phyloP scores from a whole-genome alignment of 2,797 vertebrate species.

The Pantherophis alleghaniensis region DNA sequence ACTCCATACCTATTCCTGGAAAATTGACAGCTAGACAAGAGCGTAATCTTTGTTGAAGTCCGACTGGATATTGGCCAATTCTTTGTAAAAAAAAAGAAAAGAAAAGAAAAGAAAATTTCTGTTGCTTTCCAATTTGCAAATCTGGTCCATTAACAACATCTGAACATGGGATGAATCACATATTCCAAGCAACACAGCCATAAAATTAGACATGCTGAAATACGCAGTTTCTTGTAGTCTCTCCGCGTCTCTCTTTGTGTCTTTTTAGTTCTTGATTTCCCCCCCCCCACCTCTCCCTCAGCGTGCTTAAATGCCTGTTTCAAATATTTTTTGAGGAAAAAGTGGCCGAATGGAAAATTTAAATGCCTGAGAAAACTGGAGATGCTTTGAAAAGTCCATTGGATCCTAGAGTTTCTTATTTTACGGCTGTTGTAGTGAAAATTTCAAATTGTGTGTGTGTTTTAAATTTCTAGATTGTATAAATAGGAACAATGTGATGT shows the following conservation, averaged over 20 bases:
- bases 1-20: not conserved
- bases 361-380: conserved; percentile 39
- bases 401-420: not conserved
- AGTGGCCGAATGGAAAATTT: conserved; percentile 39
- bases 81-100: not conserved
- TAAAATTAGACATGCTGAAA: conserved; percentile 65
- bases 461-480: not conserved
- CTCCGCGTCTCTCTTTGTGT: conserved; percentile 48
- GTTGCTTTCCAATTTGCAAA: conserved; percentile 58
- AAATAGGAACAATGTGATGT: not conserved
- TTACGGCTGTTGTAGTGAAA: conserved; percentile 41
- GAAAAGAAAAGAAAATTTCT: not conserved
- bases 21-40: not conserved
- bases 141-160: conserved; percentile 60
- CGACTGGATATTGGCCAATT: conserved; percentile 6
- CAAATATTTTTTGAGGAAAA: conserved; percentile 66
- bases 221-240: conserved; percentile 53
- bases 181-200: conserved; percentile 65
- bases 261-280: not conserved
- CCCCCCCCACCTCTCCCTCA: not conserved
- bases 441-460: not conserved
- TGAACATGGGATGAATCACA: conserved; percentile 67
- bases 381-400: conserved; percentile 53
- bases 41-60: not conserved
- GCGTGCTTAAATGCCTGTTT: conserved; percentile 44